Evolutionary conservation across 1,140 invertebrate genomes (phyloP), one percentile per base, ranked within the genome.

Genomic region (Trichoplusia ni): DNA sequence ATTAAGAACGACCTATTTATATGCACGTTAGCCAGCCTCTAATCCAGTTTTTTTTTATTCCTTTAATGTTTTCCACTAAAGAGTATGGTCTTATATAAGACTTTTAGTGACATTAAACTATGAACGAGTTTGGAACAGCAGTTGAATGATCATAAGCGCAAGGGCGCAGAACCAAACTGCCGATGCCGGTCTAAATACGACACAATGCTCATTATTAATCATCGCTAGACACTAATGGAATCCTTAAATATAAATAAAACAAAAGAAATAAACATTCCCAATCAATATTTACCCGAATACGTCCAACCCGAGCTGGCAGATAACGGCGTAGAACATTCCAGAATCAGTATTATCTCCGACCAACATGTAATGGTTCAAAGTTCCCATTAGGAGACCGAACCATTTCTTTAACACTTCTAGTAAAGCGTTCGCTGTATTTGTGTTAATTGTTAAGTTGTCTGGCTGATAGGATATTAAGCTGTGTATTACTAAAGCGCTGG

Each of bases 381-480:
- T 51, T 0, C 59, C 75, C 11, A 83, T 49, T 5, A 88, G 69
- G 33, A 90, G 29, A n/a, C 54, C 40, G 13, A 86, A 72, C 84
- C 83, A 90, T 37, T 82, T 77, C 3, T 74, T 77, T 4, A 83
- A 53, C 6, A 85, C 75, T 14, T 84, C 78, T 0, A 66, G 63
- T 14, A 90, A 49, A 6, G 49, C 60, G 18, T 33, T 73, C 0
- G 74, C 83, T 6, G 73, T 77, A 63, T 51, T 60, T 4, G 65
- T 65, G 21, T 67, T 69, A 0, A 90, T 69, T 4, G 51, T 56
- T 8, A 85, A 33, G 42, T 75, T 70, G 0, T 69, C 66, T 46
- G 87, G 87, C 27, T 88, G 86, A 59, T 89, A 86, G 0, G 81
- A 82, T 19, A 90, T 64, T 16, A 90, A 64, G 9, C 81, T 72